Percentiles rank a stretch among this genome's conserved stretches.
Conservation (phyloP, 2,888 invertebrate genomes). For the Drosophila barbarae region DNA sequence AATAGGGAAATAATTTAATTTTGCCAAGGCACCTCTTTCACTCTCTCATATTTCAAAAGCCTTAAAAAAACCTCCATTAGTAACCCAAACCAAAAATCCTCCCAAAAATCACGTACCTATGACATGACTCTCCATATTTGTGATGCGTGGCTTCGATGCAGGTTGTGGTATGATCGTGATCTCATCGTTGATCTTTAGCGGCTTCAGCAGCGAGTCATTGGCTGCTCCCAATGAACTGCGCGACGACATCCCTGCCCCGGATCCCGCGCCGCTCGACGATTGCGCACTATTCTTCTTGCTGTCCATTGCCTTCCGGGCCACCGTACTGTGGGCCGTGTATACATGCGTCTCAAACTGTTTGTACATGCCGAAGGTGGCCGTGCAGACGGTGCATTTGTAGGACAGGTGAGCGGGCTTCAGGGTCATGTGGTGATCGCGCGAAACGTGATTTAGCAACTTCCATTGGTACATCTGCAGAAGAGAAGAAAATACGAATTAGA, state of each 20-base stretch:
- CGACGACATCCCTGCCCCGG: conserved; percentile 47
- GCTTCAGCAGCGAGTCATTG: conserved; percentile 86
- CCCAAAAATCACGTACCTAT: conserved; percentile 72
- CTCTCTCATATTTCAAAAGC: background rate
- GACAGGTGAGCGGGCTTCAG: conserved; percentile 95
- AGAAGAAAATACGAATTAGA: conserved; percentile 14
- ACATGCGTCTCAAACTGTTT: conserved; percentile 97
- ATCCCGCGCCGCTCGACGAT: conserved; percentile 55
- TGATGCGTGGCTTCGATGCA: conserved; percentile 80
- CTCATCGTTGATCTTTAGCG: conserved; percentile 92
- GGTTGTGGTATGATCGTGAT: conserved; percentile 94
- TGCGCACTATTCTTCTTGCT: conserved; percentile 80
- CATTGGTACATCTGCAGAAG: conserved; percentile 91
- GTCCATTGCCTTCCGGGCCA: conserved; percentile 91
- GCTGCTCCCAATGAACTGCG: conserved; percentile 76
- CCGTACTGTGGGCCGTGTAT: conserved; percentile 94
- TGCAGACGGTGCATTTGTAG: conserved; percentile 97
- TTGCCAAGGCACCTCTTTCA: background rate
- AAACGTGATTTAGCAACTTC: conserved; percentile 95
- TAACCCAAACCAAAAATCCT: background rate
- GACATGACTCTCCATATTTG: conserved; percentile 80
- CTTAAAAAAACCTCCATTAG: background rate
- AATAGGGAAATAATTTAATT: conserved; percentile 10
- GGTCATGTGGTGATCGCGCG: conserved; percentile 93
- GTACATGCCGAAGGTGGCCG: conserved; percentile 96